Evolutionary conservation across 2,797 vertebrate species (phyloP).

Genomic region (Gymnoscopelus braueri): DNA sequence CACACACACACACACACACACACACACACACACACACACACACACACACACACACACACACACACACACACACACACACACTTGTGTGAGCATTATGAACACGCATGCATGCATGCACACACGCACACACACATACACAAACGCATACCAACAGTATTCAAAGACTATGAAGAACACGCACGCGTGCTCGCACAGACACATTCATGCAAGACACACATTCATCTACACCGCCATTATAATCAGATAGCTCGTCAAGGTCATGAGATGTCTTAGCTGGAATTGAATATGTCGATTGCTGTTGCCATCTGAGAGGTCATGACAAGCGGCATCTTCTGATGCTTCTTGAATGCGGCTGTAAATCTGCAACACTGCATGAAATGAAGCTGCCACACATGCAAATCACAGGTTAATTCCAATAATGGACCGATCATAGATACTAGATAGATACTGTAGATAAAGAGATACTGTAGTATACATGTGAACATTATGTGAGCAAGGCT

Average conservation of each 20-base stretch:
- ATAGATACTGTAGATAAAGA: too few species aligned
- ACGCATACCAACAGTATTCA: not conserved
- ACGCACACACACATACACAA: conserved; percentile 17
- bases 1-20: not conserved
- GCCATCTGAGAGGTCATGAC: conserved; percentile 56
- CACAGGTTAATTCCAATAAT: too few species aligned
- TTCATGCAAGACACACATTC: conserved; percentile 1
- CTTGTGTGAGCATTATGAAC: too few species aligned
- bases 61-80: conserved; percentile 34
- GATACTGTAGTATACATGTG: not conserved
- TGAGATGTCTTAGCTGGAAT: conserved; percentile 39
- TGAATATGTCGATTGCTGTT: conserved; percentile 46
- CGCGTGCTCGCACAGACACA: conserved; percentile 12
- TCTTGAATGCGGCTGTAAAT: conserved; percentile 1
- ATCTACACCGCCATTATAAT: conserved; percentile 49
- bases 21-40: conserved; percentile 21
- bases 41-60: conserved; percentile 10
- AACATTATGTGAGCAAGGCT: too few species aligned
- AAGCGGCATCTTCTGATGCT: conserved; percentile 24
- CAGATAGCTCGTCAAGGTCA: conserved; percentile 63
- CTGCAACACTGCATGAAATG: not conserved
- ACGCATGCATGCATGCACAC: not conserved
- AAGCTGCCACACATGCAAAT: too few species aligned
- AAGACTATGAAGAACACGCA: not conserved
- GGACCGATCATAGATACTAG: too few species aligned